Evolutionary conservation across 1,140 invertebrate genomes (phyloP).

Genomic region (Adoxophyes honmai): DNA sequence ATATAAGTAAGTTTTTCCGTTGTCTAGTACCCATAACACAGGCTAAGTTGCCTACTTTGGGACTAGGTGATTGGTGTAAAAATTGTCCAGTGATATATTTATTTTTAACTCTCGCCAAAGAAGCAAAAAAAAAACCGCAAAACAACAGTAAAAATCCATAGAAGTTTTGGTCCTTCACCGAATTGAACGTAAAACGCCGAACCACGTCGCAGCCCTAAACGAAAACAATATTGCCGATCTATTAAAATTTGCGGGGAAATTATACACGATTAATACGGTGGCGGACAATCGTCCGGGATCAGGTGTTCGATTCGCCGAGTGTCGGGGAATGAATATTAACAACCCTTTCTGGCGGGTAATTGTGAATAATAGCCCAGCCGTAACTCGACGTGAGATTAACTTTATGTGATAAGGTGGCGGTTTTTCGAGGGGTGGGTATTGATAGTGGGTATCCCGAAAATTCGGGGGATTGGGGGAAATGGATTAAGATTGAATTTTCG

Average conservation of each 20-base stretch:
- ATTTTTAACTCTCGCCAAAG: too few species aligned
- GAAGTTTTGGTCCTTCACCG: too few species aligned
- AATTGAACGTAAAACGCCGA: neutral
- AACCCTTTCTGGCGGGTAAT: conserved; percentile 64
- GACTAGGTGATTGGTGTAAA: too few species aligned
- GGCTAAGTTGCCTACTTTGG: too few species aligned
- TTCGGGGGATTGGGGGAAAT: too few species aligned
- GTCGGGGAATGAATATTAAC: conserved; percentile 69
- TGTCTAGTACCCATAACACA: too few species aligned
- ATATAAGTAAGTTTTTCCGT: too few species aligned
- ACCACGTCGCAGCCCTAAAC: conserved; percentile 17
- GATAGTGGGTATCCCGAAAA: too few species aligned
- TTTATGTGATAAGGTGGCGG: conserved; percentile 49
- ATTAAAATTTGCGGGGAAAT: conserved; percentile 46
- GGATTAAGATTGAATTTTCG: too few species aligned
- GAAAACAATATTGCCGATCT: conserved; percentile 32
- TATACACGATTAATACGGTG: conserved; percentile 53
- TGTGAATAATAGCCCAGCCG: conserved; percentile 64
- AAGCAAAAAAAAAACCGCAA: too few species aligned
- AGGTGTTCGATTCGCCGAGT: conserved; percentile 53
- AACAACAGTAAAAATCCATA: too few species aligned
- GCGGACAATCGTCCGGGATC: conserved; percentile 39
- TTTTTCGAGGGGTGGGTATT: neutral
- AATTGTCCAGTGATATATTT: too few species aligned
- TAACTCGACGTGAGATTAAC: conserved; percentile 51